These are phyloP conservation scores for Plebejus melissa DNA, from an alignment of 2,888 invertebrate species.

Conservation along the genomic window DNA sequence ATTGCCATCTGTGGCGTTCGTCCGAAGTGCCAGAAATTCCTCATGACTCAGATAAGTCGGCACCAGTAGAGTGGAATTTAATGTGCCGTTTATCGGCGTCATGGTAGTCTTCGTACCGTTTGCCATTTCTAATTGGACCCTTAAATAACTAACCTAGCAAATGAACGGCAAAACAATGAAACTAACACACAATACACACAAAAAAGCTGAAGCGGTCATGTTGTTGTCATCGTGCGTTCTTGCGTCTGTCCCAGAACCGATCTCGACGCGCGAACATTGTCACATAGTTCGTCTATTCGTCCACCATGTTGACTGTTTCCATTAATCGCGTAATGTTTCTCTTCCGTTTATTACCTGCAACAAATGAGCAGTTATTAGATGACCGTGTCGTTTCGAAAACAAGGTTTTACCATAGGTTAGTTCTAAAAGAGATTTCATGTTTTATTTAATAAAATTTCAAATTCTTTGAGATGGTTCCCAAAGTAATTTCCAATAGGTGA, in stretches of 20 bases:
- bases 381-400: not conserved
- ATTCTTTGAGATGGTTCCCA: too few relatives aligned
- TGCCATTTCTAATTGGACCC: slow-evolving; percentile 46
- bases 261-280: slow-evolving; percentile 64
- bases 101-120: slow-evolving; percentile 48
- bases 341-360: slow-evolving; percentile 3
- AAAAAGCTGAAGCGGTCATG: slow-evolving; percentile 57
- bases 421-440: not conserved
- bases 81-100: slow-evolving; percentile 53
- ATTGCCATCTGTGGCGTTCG: slow-evolving; percentile 73
- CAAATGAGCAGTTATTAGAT: not conserved
- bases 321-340: slow-evolving; percentile 29
- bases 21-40: slow-evolving; percentile 77
- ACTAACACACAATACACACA: slow-evolving; percentile 57
- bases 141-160: slow-evolving; percentile 42
- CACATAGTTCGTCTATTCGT: slow-evolving; percentile 43
- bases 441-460: too few relatives aligned
- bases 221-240: slow-evolving; percentile 66
- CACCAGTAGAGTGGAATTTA: slow-evolving; percentile 68
- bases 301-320: slow-evolving; percentile 37
- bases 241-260: slow-evolving; percentile 68
- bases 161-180: slow-evolving; percentile 53
- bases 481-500: too few relatives aligned
- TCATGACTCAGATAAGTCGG: slow-evolving; percentile 78
- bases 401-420: not conserved